A percentile compares a stretch with the other conserved stretches of the same genome.
Evolutionary conservation across 2,888 invertebrate genomes (phyloP).

Genomic region (Xestia ashworthii): DNA sequence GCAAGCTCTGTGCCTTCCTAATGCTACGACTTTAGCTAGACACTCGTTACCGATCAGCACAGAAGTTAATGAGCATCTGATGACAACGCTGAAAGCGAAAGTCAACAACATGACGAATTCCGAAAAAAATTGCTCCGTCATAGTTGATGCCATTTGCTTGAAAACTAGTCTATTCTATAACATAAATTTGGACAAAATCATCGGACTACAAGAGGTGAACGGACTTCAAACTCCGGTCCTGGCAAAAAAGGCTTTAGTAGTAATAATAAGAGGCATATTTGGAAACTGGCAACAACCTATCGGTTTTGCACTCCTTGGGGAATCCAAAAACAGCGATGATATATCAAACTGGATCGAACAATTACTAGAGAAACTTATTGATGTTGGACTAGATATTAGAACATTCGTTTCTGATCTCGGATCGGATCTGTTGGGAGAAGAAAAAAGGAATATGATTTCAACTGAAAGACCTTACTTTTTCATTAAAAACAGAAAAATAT

Average conservation of each 20-base stretch:
- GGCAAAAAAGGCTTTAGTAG: conserved; percentile 65
- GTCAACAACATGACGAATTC: conserved; percentile 58
- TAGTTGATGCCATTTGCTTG: conserved; percentile 58
- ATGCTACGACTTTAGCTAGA: conserved; percentile 49
- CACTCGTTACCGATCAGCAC: conserved; percentile 59
- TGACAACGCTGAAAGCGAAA: conserved; percentile 61
- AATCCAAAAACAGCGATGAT: conserved; percentile 53
- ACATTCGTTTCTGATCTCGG: conserved; percentile 63
- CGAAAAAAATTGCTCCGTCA: conserved; percentile 63
- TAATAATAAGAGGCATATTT: conserved; percentile 66
- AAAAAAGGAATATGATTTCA: conserved; percentile 58
- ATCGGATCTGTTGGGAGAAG: conserved; percentile 55
- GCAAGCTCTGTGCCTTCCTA: conserved; percentile 58
- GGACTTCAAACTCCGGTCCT: conserved; percentile 59
- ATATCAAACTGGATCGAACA: conserved; percentile 65
- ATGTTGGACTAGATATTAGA: conserved; percentile 65
- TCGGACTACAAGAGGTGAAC: conserved; percentile 68
- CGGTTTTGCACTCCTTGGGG: conserved; percentile 63
- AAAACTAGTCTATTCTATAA: conserved; percentile 66
- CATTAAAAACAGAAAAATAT: conserved; percentile 67
- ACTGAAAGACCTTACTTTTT: conserved; percentile 65
- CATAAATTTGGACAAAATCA: conserved; percentile 63
- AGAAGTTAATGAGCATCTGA: conserved; percentile 57
- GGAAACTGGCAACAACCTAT: conserved; percentile 65
- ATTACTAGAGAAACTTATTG: conserved; percentile 61